Evolutionary conservation across 92 coral and sea anemone species (phyloP).

Genomic region (Siderastrea radians): DNA sequence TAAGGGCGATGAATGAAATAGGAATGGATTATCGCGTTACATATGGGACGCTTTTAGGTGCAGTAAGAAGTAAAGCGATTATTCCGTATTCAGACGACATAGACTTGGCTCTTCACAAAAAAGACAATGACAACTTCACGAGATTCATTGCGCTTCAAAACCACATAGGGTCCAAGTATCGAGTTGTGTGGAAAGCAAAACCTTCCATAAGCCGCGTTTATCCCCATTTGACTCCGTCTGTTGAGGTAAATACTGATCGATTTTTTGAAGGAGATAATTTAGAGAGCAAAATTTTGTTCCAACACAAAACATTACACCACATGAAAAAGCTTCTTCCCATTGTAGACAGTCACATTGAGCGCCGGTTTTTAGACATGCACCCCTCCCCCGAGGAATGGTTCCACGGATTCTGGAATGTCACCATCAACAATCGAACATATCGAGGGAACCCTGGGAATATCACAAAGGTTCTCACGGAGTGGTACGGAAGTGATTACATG

Average conservation of each 20-base stretch:
- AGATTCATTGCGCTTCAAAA: constrained; percentile 5
- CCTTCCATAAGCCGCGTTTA: background rate
- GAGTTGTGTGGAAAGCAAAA: constrained; percentile 1
- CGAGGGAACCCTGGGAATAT: constrained; percentile 3
- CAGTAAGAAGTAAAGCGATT: constrained; percentile 44
- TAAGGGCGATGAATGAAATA: constrained; percentile 16
- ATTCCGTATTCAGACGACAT: constrained; percentile 60
- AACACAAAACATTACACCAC: background rate
- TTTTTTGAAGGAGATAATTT: constrained; percentile 5
- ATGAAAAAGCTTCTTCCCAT: constrained; percentile 18
- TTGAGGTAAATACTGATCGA: background rate
- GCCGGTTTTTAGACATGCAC: background rate
- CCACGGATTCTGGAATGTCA: background rate
- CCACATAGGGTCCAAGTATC: background rate
- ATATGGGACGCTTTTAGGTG: constrained; percentile 64
- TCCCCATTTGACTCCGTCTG: background rate
- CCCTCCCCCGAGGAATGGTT: constrained; percentile 16
- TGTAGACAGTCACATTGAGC: background rate
- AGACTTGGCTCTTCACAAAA: constrained; percentile 34
- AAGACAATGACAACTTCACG: constrained; percentile 3
- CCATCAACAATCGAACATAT: constrained; percentile 3
- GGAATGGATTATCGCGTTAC: constrained; percentile 49
- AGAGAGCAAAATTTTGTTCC: constrained; percentile 1
- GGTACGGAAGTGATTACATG: constrained; percentile 2
- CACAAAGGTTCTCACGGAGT: background rate